These are phyloP conservation scores for Gasterosteus aculeatus DNA, from an alignment of 2,113 vertebrate species.

Conservation along the genomic window DNA sequence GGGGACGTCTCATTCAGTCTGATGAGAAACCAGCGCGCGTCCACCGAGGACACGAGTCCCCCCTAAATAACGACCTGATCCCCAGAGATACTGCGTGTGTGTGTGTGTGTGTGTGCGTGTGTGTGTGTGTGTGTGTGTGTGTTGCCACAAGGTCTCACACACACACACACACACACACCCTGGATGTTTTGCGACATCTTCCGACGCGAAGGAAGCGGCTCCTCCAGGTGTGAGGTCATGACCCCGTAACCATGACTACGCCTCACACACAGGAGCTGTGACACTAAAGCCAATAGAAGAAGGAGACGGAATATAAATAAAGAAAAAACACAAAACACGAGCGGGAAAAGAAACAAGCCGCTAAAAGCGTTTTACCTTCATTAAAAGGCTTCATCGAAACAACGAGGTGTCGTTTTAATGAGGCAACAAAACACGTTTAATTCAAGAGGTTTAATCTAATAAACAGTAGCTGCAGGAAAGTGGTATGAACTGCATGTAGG, in stretches of 20 bases:
- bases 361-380: conserved; percentile 14
- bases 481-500: conserved; percentile 6
- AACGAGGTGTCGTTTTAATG: conserved; percentile 36
- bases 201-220: too few relatives aligned
- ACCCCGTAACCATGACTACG: background rate
- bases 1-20: too few relatives aligned
- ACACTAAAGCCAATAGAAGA: conserved; percentile 14
- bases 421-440: conserved; percentile 32
- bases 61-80: too few relatives aligned
- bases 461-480: conserved; percentile 32
- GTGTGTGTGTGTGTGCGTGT: too few relatives aligned
- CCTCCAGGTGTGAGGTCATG: too few relatives aligned
- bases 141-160: too few relatives aligned
- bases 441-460: conserved; percentile 40
- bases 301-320: background rate
- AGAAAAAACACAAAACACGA: background rate
- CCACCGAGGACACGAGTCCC: too few relatives aligned
- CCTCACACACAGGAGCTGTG: conserved; percentile 4
- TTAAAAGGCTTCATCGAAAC: background rate
- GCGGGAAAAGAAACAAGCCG: background rate
- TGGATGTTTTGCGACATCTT: too few relatives aligned
- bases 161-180: conserved; percentile 24
- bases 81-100: too few relatives aligned
- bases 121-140: too few relatives aligned
- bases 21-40: too few relatives aligned